These are phyloP conservation scores for Clunio marinus DNA, from an alignment of 2,888 invertebrate genomes.

Conservation along the genomic window DNA sequence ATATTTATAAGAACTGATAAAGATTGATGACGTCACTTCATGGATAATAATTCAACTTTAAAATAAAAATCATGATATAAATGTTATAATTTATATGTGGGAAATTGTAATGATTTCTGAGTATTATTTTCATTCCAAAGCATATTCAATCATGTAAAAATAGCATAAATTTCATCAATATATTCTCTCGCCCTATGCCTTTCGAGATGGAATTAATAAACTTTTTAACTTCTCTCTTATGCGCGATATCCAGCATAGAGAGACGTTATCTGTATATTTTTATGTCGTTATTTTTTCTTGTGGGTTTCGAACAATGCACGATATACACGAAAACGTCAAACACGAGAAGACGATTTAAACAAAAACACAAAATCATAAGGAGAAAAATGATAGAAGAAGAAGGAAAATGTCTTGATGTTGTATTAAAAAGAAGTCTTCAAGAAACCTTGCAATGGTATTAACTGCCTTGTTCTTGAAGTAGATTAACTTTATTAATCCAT, in stretches of 20 bases:
- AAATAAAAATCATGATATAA: too few species aligned
- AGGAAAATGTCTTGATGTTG: background rate
- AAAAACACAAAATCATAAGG: background rate
- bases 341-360: conserved; percentile 2
- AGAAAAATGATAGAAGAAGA: too few species aligned
- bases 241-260: conserved; percentile 15
- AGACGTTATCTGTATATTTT: conserved; percentile 16
- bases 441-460: background rate
- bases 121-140: too few species aligned
- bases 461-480: background rate
- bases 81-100: too few species aligned
- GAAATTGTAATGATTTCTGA: too few species aligned
- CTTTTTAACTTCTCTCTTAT: conserved; percentile 7
- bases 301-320: conserved; percentile 18
- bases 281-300: background rate
- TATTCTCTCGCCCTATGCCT: background rate
- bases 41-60: too few species aligned
- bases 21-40: too few species aligned
- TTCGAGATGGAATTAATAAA: too few species aligned
- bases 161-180: too few species aligned
- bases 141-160: too few species aligned
- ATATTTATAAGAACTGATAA: too few species aligned
- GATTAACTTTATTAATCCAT: conserved; percentile 11
- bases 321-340: conserved; percentile 8
- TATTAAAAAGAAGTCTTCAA: too few species aligned